phyloP scores from a whole-genome alignment of 2,113 vertebrate genomes.

The Machaerirhynchus nigripectus region DNA sequence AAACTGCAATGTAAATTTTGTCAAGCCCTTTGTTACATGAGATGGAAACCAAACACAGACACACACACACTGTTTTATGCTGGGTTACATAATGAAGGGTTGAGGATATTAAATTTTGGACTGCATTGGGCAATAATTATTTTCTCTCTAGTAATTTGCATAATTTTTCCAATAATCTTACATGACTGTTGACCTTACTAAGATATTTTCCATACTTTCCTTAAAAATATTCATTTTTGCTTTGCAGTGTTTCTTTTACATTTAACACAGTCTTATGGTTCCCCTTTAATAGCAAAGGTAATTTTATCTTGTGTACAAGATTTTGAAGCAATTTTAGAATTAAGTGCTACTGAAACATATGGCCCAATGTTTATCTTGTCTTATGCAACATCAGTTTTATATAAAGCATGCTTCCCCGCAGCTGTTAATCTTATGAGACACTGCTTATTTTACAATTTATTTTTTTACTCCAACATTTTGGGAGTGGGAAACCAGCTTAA shows the following conservation, averaged over 20 bases:
- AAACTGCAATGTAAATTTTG: neutral
- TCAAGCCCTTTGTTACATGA: fast-evolving
- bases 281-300: neutral
- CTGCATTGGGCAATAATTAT: neutral
- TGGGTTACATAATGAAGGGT: neutral
- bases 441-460: neutral
- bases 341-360: neutral
- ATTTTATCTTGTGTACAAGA: neutral
- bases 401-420: neutral
- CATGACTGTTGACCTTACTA: neutral
- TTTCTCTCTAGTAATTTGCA: neutral
- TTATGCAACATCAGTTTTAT: conserved; percentile 8
- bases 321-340: neutral
- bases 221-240: neutral
- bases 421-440: neutral
- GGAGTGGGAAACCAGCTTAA: neutral
- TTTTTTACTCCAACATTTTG: neutral
- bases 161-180: neutral
- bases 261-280: neutral
- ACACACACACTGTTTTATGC: neutral
- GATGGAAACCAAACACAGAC: neutral
- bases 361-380: neutral
- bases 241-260: neutral
- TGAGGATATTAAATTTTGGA: neutral
- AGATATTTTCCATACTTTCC: neutral